These are phyloP conservation scores for Columba livia DNA, from an alignment of 2,113 vertebrate species.

Conservation along the genomic window DNA sequence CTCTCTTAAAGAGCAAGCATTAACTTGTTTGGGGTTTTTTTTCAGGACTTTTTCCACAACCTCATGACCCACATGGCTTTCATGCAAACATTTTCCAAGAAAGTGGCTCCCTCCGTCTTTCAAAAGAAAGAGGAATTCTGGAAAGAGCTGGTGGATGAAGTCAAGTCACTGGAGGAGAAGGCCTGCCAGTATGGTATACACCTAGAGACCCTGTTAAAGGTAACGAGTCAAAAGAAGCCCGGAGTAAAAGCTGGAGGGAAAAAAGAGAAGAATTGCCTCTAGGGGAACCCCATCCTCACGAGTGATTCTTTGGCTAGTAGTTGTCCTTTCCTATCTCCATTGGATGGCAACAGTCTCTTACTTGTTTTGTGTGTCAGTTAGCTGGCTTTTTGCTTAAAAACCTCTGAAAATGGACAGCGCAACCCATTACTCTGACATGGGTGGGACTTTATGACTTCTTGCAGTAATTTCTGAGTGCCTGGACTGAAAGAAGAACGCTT, in stretches of 20 bases:
- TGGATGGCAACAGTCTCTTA: not conserved
- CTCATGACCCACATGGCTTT: slow-evolving; percentile 69
- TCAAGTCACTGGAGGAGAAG: slow-evolving; percentile 67
- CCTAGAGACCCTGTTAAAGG: slow-evolving; percentile 80
- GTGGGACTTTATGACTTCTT: not conserved
- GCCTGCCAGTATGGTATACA: slow-evolving; percentile 70
- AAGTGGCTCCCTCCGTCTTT: slow-evolving; percentile 62
- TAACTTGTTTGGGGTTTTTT: not conserved
- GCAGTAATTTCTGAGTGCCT: not conserved
- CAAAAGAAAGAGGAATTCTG: slow-evolving; percentile 66
- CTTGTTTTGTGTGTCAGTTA: not conserved
- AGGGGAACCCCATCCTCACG: not conserved
- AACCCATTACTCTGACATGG: not conserved
- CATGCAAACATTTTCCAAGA: slow-evolving; percentile 71
- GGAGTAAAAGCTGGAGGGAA: not conserved
- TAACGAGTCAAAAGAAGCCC: slow-evolving; percentile 45
- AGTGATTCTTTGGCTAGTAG: not conserved
- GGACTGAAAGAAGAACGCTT: not conserved
- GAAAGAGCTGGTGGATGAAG: slow-evolving; percentile 70
- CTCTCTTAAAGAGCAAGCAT: not conserved
- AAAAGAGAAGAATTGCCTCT: not conserved
- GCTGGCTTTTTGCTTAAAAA: not conserved
- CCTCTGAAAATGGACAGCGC: not conserved
- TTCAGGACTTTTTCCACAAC: slow-evolving; percentile 83
- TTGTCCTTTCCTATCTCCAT: not conserved